Evolutionary conservation across 2,888 invertebrate species (phyloP).

Genomic region (Clanis bilineata): DNA sequence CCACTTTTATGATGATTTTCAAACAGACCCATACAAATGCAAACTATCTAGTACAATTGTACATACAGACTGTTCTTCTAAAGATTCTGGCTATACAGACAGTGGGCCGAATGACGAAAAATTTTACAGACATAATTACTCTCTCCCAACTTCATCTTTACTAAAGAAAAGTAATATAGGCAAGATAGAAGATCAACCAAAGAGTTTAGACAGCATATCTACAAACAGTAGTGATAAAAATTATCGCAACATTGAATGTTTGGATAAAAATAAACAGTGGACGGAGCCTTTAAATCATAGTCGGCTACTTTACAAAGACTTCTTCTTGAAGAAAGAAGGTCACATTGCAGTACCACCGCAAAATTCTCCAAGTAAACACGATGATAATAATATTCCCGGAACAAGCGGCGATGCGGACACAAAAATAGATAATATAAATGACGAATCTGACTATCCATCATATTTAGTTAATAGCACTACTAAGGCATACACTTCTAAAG

Average conservation of each 20-base stretch:
- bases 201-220: conserved; percentile 64
- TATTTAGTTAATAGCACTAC: conserved; percentile 72
- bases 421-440: conserved; percentile 42
- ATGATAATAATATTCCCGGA: conserved; percentile 33
- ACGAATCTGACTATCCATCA: conserved; percentile 63
- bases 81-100: conserved; percentile 74
- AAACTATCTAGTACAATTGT: conserved; percentile 61
- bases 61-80: conserved; percentile 68
- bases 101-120: conserved; percentile 65
- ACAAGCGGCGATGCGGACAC: conserved; percentile 36
- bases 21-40: conserved; percentile 45
- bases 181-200: conserved; percentile 55
- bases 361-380: conserved; percentile 59
- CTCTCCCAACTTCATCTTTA: conserved; percentile 56
- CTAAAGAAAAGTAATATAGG: conserved; percentile 49
- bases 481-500: conserved; percentile 77
- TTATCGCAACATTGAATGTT: conserved; percentile 46
- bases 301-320: conserved; percentile 73
- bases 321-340: conserved; percentile 71
- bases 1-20: conserved; percentile 68
- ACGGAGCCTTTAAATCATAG: conserved; percentile 69
- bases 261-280: conserved; percentile 53
- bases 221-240: conserved; percentile 53
- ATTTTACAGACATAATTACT: conserved; percentile 52
- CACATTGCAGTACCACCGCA: conserved; percentile 63